Evolutionary conservation across 2,888 invertebrate species (phyloP), one percentile per base, ranked within the genome.

Genomic region (Phyllotreta striolata): DNA sequence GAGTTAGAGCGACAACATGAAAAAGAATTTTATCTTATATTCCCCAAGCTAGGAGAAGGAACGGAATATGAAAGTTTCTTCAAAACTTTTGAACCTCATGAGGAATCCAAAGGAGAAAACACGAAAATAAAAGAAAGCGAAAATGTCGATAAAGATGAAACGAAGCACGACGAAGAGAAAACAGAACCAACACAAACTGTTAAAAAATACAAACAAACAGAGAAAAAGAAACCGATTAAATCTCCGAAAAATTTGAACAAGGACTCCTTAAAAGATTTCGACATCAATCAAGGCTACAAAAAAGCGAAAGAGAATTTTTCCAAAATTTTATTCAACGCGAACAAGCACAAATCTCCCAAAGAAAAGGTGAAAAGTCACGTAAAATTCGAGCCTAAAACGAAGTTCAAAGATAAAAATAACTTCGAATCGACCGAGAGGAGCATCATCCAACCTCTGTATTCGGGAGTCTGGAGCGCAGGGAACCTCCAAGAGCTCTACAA

Each of bases 401-500:
- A 62, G 24, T 64, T 68, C 13, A 61, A 62, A 39, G 60, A 69
- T 37, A 67, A 67, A 57, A 52, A 61, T 35, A 64, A 66, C 12
- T 61, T 63, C 38, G 69, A 68, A 47, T 57, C 70, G 8, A 59
- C 68, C n/a, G 70, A 66, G 12, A 65, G 64, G n/a, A 59, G 64
- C 5, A 58, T 67, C 13, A 55, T 68, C 1, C 68, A 68, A 7
- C 70, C 78, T 9, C 64, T 77, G n/a, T 77, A 75, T 66, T 72
- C 77, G 0, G 79, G 78, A 12, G 66, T 78, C 12, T 69, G 79
- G 13, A 70, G 72, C 8, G 64, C 67, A 35, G 70, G 74, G 66
- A 64, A 63, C 47, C 52, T 77, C 4, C 74, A 78, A 58, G 76
- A 78, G 59, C 73, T 77, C 7, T 66, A 78, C 34, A 77, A 75